A percentile compares a stretch with the other conserved stretches of the same genome.
phyloP scores from a whole-genome alignment of 1,140 invertebrate species.

The Drosophila kikkawai region DNA sequence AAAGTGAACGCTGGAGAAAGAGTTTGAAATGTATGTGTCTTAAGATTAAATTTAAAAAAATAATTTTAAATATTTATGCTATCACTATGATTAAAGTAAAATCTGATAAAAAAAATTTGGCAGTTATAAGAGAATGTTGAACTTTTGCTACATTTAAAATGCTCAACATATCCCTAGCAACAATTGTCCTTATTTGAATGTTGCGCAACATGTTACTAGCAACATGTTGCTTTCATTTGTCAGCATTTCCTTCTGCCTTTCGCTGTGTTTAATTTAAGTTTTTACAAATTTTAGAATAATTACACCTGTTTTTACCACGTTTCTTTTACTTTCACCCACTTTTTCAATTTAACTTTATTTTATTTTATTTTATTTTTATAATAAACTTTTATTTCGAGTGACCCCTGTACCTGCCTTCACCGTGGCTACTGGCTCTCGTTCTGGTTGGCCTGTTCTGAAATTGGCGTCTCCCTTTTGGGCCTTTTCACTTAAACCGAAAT shows the following conservation, averaged over 20 bases:
- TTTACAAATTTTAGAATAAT: too few species aligned
- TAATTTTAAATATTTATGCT: neutral
- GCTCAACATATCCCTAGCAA: neutral
- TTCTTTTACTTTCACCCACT: too few species aligned
- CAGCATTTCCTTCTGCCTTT: neutral
- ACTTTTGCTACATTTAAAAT: neutral
- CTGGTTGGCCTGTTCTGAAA: slow-evolving; percentile 39
- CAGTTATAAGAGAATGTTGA: neutral
- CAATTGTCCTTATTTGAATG: neutral
- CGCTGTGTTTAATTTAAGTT: neutral
- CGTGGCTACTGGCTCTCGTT: slow-evolving; percentile 28
- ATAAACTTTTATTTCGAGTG: neutral
- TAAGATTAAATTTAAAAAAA: neutral
- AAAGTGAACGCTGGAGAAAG: neutral
- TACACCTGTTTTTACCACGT: too few species aligned
- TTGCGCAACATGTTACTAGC: neutral
- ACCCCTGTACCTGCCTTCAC: slow-evolving; percentile 1
- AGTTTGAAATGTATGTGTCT: neutral
- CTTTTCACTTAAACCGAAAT: slow-evolving; percentile 70
- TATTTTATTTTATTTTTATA: too few species aligned
- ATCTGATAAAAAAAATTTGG: neutral
- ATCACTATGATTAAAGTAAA: neutral
- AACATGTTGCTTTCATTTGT: neutral
- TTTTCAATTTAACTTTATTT: too few species aligned
- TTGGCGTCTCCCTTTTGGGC: slow-evolving; percentile 38